Evolutionary conservation across 2,888 invertebrate genomes (phyloP), one percentile per base, ranked within the genome.

Genomic region (Drosophila prostipennis): DNA sequence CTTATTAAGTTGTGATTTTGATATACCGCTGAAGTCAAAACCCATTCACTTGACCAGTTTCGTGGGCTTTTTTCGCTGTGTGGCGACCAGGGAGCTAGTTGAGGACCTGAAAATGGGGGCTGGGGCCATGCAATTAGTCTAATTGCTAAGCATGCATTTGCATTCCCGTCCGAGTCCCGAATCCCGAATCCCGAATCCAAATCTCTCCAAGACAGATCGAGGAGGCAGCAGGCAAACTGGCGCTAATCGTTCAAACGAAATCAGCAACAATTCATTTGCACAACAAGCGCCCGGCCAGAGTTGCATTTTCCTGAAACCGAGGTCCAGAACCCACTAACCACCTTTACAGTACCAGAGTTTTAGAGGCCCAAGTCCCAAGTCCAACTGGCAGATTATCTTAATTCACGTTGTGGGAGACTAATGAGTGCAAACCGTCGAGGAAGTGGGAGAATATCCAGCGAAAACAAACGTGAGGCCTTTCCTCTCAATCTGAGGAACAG

Each of bases 381-480:
- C 56, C 52, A 59, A 45, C 53, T 32, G 74, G 51, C 68, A 90
- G 90, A 91, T 91, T 91, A 91, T 91, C 91, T 91, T 91, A 91
- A 91, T 91, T 90, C 91, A 91, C 91, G 91, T 91, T 91, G 91
- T 91, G 91, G 91, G 91, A 91, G 91, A 91, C 91, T 91, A 91
- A 91, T 91, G 91, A 91, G 91, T 90, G 89, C 86, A 87, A 85
- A 88, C 69, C 69, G 64, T 37, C 51, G 65, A 45, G 90, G 79
- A 48, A 63, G 77, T 72, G 80, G 73, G 75, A 76, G 75, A 78
- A 76, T 59, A 72, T 61, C 69, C 65, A 71, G 45, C 56, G 36
- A 45, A 68, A 69, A 69, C 58, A 70, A 58, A 59, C 75, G 60
- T 67, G 69, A 68, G 49, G 73, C 70, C 70, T 71, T 71, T 74